Evolutionary conservation across 2,113 vertebrate species (phyloP).

Genomic region (Rallus limicola): DNA sequence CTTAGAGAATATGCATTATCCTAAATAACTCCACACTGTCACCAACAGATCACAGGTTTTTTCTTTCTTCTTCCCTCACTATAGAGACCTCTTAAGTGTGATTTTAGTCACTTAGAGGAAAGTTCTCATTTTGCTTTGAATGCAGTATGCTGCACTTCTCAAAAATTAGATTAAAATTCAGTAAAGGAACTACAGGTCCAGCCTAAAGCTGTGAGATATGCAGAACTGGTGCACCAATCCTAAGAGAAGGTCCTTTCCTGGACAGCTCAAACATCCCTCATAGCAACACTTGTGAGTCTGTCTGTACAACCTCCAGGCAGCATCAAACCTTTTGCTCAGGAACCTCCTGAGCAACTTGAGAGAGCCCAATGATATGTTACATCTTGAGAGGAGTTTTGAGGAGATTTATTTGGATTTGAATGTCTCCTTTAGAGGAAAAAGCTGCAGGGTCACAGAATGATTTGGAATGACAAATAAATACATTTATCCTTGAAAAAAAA

Average conservation of each 20-base stretch:
- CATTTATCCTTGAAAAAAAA: neutral
- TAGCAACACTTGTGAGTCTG: neutral
- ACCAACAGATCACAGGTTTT: neutral
- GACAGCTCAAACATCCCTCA: neutral
- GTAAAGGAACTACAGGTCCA: neutral
- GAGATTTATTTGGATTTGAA: neutral
- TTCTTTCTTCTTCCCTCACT: neutral
- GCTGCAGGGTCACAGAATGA: neutral
- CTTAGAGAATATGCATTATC: neutral
- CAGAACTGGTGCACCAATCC: neutral
- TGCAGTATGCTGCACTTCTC: neutral
- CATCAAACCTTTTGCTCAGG: neutral
- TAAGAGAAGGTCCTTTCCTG: neutral
- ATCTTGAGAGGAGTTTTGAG: neutral
- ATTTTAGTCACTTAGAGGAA: neutral
- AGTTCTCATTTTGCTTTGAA: neutral
- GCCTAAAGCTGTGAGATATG: neutral
- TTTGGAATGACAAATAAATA: neutral
- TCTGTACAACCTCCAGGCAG: neutral
- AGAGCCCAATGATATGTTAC: neutral
- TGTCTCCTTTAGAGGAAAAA: neutral
- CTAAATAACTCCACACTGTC: neutral
- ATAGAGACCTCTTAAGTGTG: neutral
- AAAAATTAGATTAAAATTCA: neutral
- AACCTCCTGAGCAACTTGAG: neutral